Base-by-base conservation (phyloP, 2,797 vertebrate genomes). In the Macroramphosus scolopax region DNA sequence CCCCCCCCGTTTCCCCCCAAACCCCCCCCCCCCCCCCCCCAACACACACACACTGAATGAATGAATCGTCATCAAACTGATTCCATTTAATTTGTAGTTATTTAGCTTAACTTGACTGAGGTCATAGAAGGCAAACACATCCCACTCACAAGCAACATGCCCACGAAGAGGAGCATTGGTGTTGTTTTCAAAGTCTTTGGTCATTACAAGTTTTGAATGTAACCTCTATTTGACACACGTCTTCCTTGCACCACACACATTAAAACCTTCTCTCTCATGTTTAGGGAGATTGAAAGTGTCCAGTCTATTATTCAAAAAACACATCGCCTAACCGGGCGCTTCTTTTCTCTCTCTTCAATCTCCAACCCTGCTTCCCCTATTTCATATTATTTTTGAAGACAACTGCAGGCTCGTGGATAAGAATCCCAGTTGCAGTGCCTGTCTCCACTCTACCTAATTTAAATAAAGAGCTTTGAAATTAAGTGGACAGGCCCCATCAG, bases 401-500 rank as follows among this genome's bases (percentile, higher is more conserved):
- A 86, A 87, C 84, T 86, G 83, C 80, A 80, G 84, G 85, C 81
- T 82, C 65, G 81, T 87, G 84, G 87, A 89, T 86, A 88, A 88
- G 86, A 83, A 82, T 86, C 83, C 87, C 50, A 58, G 75, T 76
- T 72, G 77, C 57, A 12, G 68, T 70, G 67, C 73, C 72, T 63
- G 74, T 66, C 32, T 72, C 69, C 83, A 78, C 77, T 84, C 84
- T 78, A 65, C 83, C 87, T 88, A 88, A 90, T 90, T 89, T 89
- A 85, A 90, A 89, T 89, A 89, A 89, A 88, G 77, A 88, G 87
- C 88, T 91, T 89, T 89, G 87, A 86, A 89, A 88, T 89, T 90
- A 88, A 89, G 86, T 89, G 89, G 89, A 89, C 89, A 87, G 88
- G 82, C 80, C 75, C 85, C 72, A 45, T 88, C 81, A 87, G 77